Evolutionary conservation across 2,888 invertebrate genomes (phyloP).

Genomic region (Archaeoteleia sp.): DNA sequence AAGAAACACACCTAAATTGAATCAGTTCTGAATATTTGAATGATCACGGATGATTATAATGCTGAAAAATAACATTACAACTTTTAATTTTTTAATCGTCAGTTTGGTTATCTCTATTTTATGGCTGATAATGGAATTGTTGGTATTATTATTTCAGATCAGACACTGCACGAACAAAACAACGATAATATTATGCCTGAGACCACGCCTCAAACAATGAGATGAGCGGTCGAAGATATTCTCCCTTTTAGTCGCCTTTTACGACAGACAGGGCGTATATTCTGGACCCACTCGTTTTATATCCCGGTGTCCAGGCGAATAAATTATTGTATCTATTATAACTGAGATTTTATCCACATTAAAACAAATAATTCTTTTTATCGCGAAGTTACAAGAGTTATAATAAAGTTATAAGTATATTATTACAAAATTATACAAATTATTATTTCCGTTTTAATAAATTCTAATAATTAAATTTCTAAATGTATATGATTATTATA

Average conservation of each 20-base stretch:
- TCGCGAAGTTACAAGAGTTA: background rate
- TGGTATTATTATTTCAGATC: constrained; percentile 41
- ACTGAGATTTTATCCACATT: constrained; percentile 34
- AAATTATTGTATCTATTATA: constrained; percentile 52
- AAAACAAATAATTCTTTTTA: constrained; percentile 48
- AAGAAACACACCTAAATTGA: too few relatives aligned
- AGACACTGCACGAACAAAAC: constrained; percentile 36
- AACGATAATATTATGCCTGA: constrained; percentile 46
- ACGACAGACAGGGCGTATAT: constrained; percentile 49
- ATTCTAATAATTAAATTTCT: background rate
- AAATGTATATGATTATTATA: too few relatives aligned
- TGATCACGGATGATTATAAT: too few relatives aligned
- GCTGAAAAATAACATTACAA: too few relatives aligned
- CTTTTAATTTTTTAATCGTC: too few relatives aligned
- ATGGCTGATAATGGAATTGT: background rate
- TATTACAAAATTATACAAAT: constrained; percentile 21
- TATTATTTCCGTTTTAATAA: constrained; percentile 2
- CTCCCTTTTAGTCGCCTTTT: constrained; percentile 52
- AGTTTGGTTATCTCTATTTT: too few relatives aligned
- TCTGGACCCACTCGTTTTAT: constrained; percentile 48
- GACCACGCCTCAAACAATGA: constrained; percentile 49
- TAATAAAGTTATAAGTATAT: too few relatives aligned
- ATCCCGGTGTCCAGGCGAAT: constrained; percentile 39
- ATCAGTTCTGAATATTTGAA: too few relatives aligned
- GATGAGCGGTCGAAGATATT: constrained; percentile 50